Percentiles rank a stretch among this genome's conserved stretches.
phyloP scores from a whole-genome alignment of 2,113 vertebrate genomes.

The Atlantisia rogersi region DNA sequence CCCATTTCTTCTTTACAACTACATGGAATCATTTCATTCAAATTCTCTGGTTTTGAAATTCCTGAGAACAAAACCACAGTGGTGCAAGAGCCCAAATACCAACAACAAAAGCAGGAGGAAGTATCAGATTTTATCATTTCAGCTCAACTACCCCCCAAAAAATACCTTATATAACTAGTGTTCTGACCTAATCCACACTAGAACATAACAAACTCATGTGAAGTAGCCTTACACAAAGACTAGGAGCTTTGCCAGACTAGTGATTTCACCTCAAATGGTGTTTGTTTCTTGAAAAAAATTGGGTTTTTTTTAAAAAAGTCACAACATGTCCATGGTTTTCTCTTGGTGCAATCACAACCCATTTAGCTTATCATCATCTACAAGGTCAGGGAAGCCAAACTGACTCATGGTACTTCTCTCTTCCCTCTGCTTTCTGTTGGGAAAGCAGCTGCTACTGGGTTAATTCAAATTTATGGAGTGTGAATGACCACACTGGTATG shows the following conservation, averaged over 20 bases:
- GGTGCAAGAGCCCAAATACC: not conserved
- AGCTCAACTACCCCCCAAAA: not conserved
- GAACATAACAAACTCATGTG: not conserved
- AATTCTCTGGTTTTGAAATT: not conserved
- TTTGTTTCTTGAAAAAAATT: not conserved
- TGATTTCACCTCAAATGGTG: not conserved
- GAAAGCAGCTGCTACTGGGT: not conserved
- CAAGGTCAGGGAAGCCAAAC: not conserved
- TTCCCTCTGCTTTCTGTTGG: not conserved
- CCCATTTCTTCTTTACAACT: not conserved
- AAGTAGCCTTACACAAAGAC: not conserved
- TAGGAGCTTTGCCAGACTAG: not conserved
- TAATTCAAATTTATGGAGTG: not conserved
- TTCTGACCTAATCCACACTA: not conserved
- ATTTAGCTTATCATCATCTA: not conserved
- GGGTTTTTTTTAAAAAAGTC: not conserved
- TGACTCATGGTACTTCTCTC: not conserved
- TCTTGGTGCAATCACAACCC: not conserved
- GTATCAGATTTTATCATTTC: not conserved
- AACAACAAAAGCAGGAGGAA: not conserved
- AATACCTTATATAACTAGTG: slow-evolving; percentile 4
- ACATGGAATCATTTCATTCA: not conserved
- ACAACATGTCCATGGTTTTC: not conserved
- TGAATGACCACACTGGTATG: rapidly evolving
- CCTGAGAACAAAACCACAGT: not conserved